Evolutionary conservation across 2,797 vertebrate species (phyloP), one percentile per base, ranked within the genome.

Genomic region (Linurgus olivaceus): DNA sequence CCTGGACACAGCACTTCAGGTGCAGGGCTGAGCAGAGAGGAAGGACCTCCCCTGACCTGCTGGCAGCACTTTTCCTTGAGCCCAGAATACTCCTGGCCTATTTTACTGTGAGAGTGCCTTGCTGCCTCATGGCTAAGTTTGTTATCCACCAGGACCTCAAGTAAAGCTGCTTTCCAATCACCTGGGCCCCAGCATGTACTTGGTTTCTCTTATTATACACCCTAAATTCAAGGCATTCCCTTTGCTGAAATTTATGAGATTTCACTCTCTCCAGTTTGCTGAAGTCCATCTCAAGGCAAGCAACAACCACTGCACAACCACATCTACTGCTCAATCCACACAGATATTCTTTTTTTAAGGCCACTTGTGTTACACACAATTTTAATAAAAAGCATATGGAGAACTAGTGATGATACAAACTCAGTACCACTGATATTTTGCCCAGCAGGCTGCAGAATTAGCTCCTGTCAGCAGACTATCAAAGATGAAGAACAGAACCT

Each of bases 401-500:
- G 16, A 61, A 59, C 12, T 18, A 68, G 28, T 24, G 42, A 54
- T 35, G 31, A 57, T 19, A 48, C 65, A 66, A 85, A 50, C n/a
- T 37, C 25, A 73, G 20, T 7, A 42, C 44, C 35, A 57, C 51
- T 37, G 33, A 11, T 28, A 44, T 9, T 82, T 66, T 82, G 48
- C 28, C 13, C 47, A 82, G 48, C 14, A 68, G 18, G 28, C 23
- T 88, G 62, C 35, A 72, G 57, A 88, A 79, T 17, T 25, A 78
- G 26, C 24, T 84, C 51, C 48, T 59, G n/a, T 54, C 76, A 81
- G 29, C 45, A 81, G 23, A 48, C 25, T 65, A 58, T 14, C 48
- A 63, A 54, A 86, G 57, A 45, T 58, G 68, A 92, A 76, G 45
- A 88, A 78, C 38, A 93, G 71, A 93, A 82, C 31, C 52, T 67